Evolutionary conservation across 2,113 vertebrate genomes (phyloP), one percentile per base, ranked within the genome.

Genomic region (Sorex araneus): DNA sequence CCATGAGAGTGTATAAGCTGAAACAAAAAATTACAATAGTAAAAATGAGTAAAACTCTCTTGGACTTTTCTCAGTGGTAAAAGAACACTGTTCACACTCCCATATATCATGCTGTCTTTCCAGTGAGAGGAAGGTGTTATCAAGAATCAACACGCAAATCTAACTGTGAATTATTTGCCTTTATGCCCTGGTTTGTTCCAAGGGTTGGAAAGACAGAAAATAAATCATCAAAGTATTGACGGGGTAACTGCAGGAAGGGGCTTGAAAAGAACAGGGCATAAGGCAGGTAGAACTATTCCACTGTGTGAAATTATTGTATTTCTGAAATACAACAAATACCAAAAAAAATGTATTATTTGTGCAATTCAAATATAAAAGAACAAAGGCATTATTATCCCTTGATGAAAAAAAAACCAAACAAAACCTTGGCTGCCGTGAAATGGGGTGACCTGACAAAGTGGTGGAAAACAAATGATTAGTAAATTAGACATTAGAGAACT

Each of bases 131-230:
- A n/a, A 43, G 0, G 7, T 50, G 0, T 25, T 84, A 13, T 60
- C 40, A 90, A 43, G 16, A 8, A 43, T n/a, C 2, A n/a, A 18
- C 60, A n/a, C 21, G 36, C 21, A 54, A 57, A 23, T 43, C 0
- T 47, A 36, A 73, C 16, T 10, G 15, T 5, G 50, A 43, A 57
- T 36, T 64, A 10, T 67, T 7, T 3, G 25, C 73, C 43, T 69
- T 11, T 63, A 23, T 45, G 6, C 40, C 50, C 6, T 2, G 6
- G n/a, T 23, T 93, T 70, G 13, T 50, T 11, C 28, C 57, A 73
- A 91, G 34, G 74, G 64, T n/a, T 47, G 2, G 10, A 34, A 84
- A 89, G 50, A 40, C 21, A 85, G 50, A 89, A 85, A 79, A 40
- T 27, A 57, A 82, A 18, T n/a, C 45, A 21, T 30, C 23, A 57